Evolutionary conservation across 2,797 vertebrate species (phyloP).

Genomic region (Hemitrygon akajei): DNA sequence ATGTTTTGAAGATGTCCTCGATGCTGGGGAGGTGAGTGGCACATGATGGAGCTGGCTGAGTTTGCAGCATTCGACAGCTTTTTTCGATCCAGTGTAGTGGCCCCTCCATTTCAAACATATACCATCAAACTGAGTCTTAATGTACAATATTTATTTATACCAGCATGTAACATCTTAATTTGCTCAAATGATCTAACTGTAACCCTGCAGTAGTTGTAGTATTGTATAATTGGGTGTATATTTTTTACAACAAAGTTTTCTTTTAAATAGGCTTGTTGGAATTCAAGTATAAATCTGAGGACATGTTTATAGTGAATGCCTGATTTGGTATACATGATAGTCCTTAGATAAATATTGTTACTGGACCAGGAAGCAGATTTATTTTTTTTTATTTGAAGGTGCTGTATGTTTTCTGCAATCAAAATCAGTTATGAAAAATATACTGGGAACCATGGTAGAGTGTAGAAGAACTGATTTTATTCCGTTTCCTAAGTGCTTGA

Average conservation of each 20-base stretch:
- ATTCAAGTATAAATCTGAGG: not conserved
- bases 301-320: too few species aligned
- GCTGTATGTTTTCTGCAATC: not conserved
- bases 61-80: not conserved
- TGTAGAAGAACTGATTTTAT: too few species aligned
- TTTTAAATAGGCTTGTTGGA: not conserved
- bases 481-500: not conserved
- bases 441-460: too few species aligned
- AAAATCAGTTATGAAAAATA: too few species aligned
- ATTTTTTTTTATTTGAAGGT: not conserved
- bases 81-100: not conserved
- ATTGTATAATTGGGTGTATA: not conserved
- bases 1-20: too few species aligned
- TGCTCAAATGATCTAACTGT: not conserved
- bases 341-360: not conserved
- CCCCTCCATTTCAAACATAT: not conserved
- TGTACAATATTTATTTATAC: not conserved
- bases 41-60: too few species aligned
- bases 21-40: too few species aligned
- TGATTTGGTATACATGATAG: not conserved
- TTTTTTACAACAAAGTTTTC: not conserved
- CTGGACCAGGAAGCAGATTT: not conserved
- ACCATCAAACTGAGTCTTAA: not conserved
- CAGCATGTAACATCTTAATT: not conserved
- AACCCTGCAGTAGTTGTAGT: not conserved